A percentile compares a stretch with the other conserved stretches of the same genome.
Conservation (phyloP, 1,140 invertebrate genomes). For the Anastrepha ludens region DNA sequence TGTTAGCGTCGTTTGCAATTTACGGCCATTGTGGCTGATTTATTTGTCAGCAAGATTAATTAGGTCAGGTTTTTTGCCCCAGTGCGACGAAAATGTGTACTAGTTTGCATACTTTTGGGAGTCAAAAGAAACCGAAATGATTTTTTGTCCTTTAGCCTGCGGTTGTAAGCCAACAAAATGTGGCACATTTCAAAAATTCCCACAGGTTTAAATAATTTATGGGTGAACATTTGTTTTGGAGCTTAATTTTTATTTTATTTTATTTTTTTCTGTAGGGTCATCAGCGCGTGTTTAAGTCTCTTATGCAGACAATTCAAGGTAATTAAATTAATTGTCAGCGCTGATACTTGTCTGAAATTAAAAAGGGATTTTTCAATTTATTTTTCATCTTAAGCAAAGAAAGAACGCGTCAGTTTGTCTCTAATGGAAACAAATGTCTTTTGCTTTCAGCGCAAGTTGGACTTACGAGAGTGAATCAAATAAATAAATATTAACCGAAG, state of each 20-base stretch:
- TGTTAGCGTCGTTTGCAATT: slow-evolving; percentile 37
- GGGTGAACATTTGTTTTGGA: slow-evolving; percentile 4
- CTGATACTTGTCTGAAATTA: background rate
- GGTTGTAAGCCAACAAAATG: slow-evolving; percentile 18
- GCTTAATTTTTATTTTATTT: background rate
- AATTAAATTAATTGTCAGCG: slow-evolving; percentile 24
- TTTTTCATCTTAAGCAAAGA: background rate
- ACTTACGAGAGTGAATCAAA: no score
- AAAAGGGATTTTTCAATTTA: slow-evolving; percentile 22
- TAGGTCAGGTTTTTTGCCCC: background rate
- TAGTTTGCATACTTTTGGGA: background rate
- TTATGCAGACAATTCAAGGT: background rate
- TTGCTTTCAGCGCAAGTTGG: no score
- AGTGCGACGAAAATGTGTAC: background rate
- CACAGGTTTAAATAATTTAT: background rate
- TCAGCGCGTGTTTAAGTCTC: background rate
- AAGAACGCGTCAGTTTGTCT: background rate
- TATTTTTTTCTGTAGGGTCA: background rate
- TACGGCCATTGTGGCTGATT: slow-evolving; percentile 11
- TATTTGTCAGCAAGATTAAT: slow-evolving; percentile 32
- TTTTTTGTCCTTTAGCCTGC: background rate
- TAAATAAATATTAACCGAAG: no score
- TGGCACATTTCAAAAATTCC: slow-evolving; percentile 14
- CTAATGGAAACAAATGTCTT: background rate
- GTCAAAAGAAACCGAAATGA: background rate